Base-by-base conservation (phyloP, 1,140 invertebrate species). In the Pachypsylla venusta region DNA sequence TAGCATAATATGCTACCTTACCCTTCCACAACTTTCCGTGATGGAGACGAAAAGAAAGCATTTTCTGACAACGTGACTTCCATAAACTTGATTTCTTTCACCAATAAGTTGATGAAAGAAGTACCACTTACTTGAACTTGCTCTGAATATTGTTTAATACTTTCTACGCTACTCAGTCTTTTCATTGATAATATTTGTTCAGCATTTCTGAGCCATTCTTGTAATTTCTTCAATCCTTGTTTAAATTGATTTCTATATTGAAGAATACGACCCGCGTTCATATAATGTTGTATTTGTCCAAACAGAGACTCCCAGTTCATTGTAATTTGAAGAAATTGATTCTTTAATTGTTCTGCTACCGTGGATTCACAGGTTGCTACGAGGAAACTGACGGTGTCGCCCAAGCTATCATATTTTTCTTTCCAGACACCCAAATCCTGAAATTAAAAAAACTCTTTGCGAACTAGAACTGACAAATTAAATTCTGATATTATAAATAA, bases 401-500 rank as follows among this genome's bases (percentile, higher is more conserved):
- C 83, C 2, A 96, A 66, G 1, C 83, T 71, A 66, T 88, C 81
- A 64, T 89, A 83, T 68, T 85, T 90, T 65, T 95, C 88, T 69
- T 90, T 87, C 87, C 89, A 93, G 1, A 88, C 76, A 40, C 81
- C 84, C 20, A 96, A 80, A 65, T 95, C 89, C 71, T 91, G 81
- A 73, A 92, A 91, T 63, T 70, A 73, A 56, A 16, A 66, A 66
- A 57, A n/a, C n/a, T n/a, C n/a, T n/a, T n/a, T n/a, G n/a, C n/a
- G n/a, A n/a, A n/a, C n/a, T n/a, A n/a, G n/a, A n/a, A n/a, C n/a
- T n/a, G n/a, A n/a, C n/a, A n/a, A n/a, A n/a, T n/a, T n/a, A n/a
- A n/a, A n/a, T n/a, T n/a, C n/a, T n/a, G n/a, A n/a, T n/a, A n/a
- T n/a, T n/a, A n/a, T n/a, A n/a, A n/a, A n/a, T n/a, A n/a, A n/a